Conservation (phyloP, 2,888 invertebrate genomes). For the Brenthis hecate region DNA sequence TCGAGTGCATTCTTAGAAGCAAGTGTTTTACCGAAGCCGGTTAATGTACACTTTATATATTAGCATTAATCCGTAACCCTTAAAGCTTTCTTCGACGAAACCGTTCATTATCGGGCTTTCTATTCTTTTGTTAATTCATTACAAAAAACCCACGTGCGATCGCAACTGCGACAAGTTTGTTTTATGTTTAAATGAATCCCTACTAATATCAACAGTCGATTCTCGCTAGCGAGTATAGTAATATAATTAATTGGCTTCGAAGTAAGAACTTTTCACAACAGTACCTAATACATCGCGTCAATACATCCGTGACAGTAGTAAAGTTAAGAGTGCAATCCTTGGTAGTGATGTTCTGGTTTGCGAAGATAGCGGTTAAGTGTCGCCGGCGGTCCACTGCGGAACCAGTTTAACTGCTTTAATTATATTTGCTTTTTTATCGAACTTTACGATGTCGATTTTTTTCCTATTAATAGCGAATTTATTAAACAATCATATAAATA, state of each 20-base stretch:
- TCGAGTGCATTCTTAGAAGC: too few species aligned
- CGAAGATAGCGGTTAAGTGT: slow-evolving; percentile 22
- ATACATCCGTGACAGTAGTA: slow-evolving; percentile 1
- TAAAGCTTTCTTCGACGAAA: slow-evolving; percentile 50
- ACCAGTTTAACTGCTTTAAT: slow-evolving; percentile 38
- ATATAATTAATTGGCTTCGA: too few species aligned
- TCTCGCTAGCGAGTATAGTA: background rate
- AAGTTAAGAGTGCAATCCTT: slow-evolving; percentile 5
- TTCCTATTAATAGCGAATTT: background rate
- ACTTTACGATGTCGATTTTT: background rate
- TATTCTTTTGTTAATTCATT: slow-evolving; percentile 70
- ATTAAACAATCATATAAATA: background rate
- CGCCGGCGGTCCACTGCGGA: slow-evolving; percentile 28
- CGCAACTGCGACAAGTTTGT: slow-evolving; percentile 54
- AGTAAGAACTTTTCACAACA: too few species aligned
- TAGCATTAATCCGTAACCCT: slow-evolving; percentile 39
- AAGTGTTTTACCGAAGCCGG: too few species aligned
- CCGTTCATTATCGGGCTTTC: slow-evolving; percentile 55
- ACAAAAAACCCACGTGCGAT: slow-evolving; percentile 53
- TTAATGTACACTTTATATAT: background rate
- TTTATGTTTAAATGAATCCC: slow-evolving; percentile 14
- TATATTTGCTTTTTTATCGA: slow-evolving; percentile 32
- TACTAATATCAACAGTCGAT: background rate
- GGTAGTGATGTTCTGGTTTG: slow-evolving; percentile 14
- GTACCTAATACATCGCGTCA: background rate